Evolutionary conservation across 2,113 vertebrate species (phyloP).

Genomic region (Callospermophilus lateralis): DNA sequence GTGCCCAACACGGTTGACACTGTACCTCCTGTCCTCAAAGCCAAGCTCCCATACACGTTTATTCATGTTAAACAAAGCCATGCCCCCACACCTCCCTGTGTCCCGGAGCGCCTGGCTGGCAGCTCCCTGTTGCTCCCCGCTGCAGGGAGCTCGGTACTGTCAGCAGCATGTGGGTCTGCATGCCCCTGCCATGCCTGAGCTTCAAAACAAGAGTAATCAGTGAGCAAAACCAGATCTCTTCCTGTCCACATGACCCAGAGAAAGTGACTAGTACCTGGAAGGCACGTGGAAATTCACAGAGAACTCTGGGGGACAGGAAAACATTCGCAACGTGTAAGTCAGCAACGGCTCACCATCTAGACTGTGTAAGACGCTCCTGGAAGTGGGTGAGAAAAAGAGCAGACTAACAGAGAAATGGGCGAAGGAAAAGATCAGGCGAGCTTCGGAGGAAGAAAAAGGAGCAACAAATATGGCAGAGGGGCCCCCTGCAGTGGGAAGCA

Average conservation of each 20-base stretch:
- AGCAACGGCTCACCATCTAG: not conserved
- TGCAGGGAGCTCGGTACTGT: not conserved
- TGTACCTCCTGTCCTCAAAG: not conserved
- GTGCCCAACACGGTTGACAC: fast-evolving
- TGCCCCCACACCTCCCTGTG: not conserved
- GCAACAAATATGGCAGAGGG: too few species aligned
- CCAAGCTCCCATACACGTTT: too few species aligned
- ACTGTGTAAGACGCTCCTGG: not conserved
- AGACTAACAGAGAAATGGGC: not conserved
- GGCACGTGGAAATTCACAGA: not conserved
- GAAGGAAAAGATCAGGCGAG: not conserved
- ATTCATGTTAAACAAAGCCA: not conserved
- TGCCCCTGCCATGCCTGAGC: not conserved
- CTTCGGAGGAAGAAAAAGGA: not conserved
- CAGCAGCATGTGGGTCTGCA: not conserved
- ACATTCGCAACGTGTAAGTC: not conserved
- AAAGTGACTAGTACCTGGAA: not conserved
- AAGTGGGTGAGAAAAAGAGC: not conserved
- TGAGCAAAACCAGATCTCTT: not conserved
- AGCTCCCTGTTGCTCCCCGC: too few species aligned
- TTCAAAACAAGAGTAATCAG: too few species aligned
- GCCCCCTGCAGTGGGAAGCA: too few species aligned
- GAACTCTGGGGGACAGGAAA: not conserved
- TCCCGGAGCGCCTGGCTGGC: too few species aligned
- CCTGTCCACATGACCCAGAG: not conserved